Conservation (phyloP, 2,797 vertebrate genomes). For the Sebastes itinus region DNA sequence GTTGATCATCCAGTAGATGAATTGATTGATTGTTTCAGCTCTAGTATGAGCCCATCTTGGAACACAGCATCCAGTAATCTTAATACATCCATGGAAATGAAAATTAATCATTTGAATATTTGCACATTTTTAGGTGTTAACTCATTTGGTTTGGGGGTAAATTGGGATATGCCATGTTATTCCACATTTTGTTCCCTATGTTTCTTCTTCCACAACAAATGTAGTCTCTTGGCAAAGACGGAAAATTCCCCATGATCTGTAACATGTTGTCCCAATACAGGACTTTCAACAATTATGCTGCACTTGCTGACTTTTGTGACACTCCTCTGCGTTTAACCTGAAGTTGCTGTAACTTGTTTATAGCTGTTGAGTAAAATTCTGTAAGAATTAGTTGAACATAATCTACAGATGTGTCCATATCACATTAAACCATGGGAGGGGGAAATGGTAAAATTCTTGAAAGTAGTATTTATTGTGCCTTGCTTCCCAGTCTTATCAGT, state of each 20-base stretch:
- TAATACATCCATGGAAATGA: neutral
- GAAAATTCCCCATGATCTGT: neutral
- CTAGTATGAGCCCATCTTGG: neutral
- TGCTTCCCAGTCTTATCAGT: conserved; percentile 46
- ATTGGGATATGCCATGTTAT: too few species aligned
- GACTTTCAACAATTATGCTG: neutral
- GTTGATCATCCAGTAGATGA: too few species aligned
- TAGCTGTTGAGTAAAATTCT: neutral
- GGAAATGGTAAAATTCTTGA: neutral
- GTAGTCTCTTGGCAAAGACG: too few species aligned
- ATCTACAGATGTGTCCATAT: neutral
- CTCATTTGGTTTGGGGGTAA: too few species aligned
- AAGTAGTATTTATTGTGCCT: neutral
- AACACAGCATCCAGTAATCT: neutral
- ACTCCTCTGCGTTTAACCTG: neutral
- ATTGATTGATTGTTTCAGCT: too few species aligned
- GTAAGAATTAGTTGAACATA: neutral
- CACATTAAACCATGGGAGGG: neutral
- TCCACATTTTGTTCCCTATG: too few species aligned
- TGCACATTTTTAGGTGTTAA: neutral
- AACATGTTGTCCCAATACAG: neutral
- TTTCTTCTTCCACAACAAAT: neutral
- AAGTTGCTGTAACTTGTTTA: neutral
- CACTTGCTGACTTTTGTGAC: neutral
- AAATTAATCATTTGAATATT: neutral